phyloP scores from a whole-genome alignment of 37 sponge, comb jelly and placozoan species.

The Bolinopsis microptera region DNA sequence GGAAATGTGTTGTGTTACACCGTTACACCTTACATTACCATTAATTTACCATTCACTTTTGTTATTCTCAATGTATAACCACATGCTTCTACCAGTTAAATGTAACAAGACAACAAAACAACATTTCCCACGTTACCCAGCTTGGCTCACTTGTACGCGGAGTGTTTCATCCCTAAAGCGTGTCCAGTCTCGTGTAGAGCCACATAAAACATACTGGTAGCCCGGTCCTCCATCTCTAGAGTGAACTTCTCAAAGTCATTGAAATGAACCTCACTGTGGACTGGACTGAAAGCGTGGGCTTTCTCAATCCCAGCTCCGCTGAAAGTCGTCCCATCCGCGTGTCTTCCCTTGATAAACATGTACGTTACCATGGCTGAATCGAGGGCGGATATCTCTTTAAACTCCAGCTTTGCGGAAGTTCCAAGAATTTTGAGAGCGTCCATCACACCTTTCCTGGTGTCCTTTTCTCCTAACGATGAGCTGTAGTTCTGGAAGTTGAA shows the following conservation, averaged over 20 bases:
- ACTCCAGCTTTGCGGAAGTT: neutral
- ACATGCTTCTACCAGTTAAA: no score
- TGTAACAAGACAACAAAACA: no score
- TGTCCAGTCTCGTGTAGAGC: slow-evolving; percentile 32
- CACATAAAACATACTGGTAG: slow-evolving; percentile 1
- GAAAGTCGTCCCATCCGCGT: slow-evolving; percentile 24
- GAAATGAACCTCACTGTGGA: slow-evolving; percentile 37
- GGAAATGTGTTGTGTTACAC: no score
- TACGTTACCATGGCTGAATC: neutral
- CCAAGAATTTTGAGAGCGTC: neutral
- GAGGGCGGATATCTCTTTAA: neutral
- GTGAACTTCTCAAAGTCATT: slow-evolving; percentile 31
- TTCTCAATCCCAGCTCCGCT: neutral
- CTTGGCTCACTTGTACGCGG: neutral
- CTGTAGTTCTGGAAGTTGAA: slow-evolving; percentile 40
- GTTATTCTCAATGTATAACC: no score
- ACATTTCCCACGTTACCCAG: no score
- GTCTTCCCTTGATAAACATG: slow-evolving; percentile 39
- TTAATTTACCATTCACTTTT: no score
- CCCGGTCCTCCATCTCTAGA: neutral
- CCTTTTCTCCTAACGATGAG: neutral
- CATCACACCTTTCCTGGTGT: neutral
- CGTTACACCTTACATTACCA: no score
- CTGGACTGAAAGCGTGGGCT: slow-evolving; percentile 5
- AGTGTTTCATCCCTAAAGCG: neutral